phyloP scores from a whole-genome alignment of 2,888 invertebrate species.

The Netelia virgata region DNA sequence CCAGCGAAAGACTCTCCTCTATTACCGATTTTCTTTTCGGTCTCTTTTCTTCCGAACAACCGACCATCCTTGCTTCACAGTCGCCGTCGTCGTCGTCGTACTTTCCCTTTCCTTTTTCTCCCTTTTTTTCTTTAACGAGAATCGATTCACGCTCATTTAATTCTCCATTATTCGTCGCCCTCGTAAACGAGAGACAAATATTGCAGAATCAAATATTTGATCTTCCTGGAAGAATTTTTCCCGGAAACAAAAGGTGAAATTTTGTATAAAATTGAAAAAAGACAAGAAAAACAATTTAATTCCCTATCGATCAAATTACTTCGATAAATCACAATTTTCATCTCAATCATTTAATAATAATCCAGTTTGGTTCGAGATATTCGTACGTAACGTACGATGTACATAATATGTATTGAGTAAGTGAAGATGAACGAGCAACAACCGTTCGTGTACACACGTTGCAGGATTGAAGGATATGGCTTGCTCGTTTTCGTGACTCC shows the following conservation, averaged over 20 bases:
- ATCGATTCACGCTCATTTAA: conserved; percentile 73
- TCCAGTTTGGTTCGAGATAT: neutral
- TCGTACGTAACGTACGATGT: neutral
- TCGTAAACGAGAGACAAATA: conserved; percentile 44
- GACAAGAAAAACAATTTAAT: conserved; percentile 14
- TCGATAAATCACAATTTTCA: neutral
- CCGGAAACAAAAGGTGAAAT: conserved; percentile 44
- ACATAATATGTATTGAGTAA: neutral
- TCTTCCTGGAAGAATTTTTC: neutral
- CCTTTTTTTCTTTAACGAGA: conserved; percentile 63
- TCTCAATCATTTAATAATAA: neutral
- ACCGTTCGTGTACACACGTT: conserved; percentile 10
- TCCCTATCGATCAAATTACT: conserved; percentile 6
- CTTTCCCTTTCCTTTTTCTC: conserved; percentile 41
- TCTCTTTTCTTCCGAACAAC: conserved; percentile 43
- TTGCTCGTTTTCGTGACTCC: conserved; percentile 60
- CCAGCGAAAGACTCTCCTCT: conserved; percentile 15
- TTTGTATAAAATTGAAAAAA: conserved; percentile 21
- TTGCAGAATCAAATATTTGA: conserved; percentile 40
- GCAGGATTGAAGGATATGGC: conserved; percentile 10
- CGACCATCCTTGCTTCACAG: conserved; percentile 40
- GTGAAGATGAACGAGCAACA: neutral
- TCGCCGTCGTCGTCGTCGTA: conserved; percentile 61
- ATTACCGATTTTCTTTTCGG: conserved; percentile 60
- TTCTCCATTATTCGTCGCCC: conserved; percentile 69